Base-by-base conservation (phyloP, 2,797 vertebrate genomes). In the Gorsachius magnificus region DNA sequence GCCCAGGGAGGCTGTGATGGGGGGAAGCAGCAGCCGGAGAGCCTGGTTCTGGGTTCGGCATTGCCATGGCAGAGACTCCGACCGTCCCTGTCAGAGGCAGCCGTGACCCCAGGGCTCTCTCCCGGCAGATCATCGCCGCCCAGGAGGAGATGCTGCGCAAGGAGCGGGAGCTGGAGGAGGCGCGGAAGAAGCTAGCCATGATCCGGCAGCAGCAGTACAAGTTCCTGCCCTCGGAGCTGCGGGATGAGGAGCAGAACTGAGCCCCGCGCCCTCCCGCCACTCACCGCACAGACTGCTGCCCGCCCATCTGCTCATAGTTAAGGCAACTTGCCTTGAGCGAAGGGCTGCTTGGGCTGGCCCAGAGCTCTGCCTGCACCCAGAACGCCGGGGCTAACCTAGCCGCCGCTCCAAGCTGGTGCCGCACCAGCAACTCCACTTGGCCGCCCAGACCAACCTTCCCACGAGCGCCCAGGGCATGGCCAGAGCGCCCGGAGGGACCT, bases 101-200 rank as follows among this genome's bases (percentile, higher is more conserved):
- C 5, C 3, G 1, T 87, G 60, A 91, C 77, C 29, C 6, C 2
- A 3, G 48, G 13, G 6, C 50, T 68, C 54, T 96, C 43, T 89
- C 65, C 84, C 1, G 36, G 35, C 98, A 99, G 99, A 99, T 99
- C 97, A 99, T 99, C 1, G 99, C 99, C 0, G 99, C 99, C 65
- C 99, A 99, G 96, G 99, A 99, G 96, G 99, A 99, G 97, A 99
- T 99, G 99, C 98, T 99, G 89, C 98, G 99, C 95, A 99, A 99
- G 95, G 99, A 99, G 85, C 97, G 98, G 60, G 99, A 99, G 97
- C 98, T 99, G 95, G 99, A 99, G 16, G 99, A 99, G 90, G 99
- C 99, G 0, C 98, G 99, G 87, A 99, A 99, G 98, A 99, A 98
- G 98, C 98, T 99, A 96, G 99, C 99, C 10, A 99, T 98, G 98